Base-by-base conservation (phyloP, 1,140 invertebrate species). In the Pinna nobilis region DNA sequence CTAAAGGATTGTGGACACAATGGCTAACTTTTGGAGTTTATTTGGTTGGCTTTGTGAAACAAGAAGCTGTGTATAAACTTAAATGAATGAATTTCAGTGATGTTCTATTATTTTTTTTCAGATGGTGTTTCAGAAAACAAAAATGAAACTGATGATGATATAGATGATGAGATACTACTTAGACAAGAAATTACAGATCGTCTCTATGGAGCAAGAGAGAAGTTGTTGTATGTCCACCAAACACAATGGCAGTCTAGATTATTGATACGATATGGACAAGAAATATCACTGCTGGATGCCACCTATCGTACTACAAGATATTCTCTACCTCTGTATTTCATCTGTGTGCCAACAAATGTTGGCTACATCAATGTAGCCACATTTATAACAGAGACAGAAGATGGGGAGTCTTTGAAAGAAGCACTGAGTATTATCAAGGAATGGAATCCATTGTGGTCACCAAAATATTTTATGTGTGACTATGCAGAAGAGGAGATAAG, bases 281-380 rank as follows among this genome's bases (percentile, higher is more conserved):
- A 71, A 20, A 64, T 71, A 1, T 44, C 11, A 23, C 20, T 63
- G 11, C 23, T 71, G 18, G 69, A 71, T 71, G 69, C 69, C 23
- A 71, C 69, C 25, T 65, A 71, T 23, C 44, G 60, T 23, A 71
- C 68, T n/a, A 70, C 69, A 15, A 55, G 39, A 55, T 71, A 71
- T 33, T 53, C 60, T 6, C 50, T 71, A 5, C 69, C 69, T 44
- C 32, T 71, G 20, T 71, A 64, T 65, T 71, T 71, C 25, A 13
- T 71, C 3, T 71, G 69, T 71, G 60, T 71, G 11, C 60, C 60
- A 57, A 65, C 70, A 41, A 72, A 72, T 72, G 61, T 65, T 47
- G 41, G 51, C n/a, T 72, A 72, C 51, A 57, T 65, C 13, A 59
- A 18, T 33, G 69, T 71, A 30, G 69, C 70, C 15, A 59, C 51